These are phyloP conservation scores for Gallirallus australis DNA, from an alignment of 2,797 vertebrate species.

Conservation along the genomic window DNA sequence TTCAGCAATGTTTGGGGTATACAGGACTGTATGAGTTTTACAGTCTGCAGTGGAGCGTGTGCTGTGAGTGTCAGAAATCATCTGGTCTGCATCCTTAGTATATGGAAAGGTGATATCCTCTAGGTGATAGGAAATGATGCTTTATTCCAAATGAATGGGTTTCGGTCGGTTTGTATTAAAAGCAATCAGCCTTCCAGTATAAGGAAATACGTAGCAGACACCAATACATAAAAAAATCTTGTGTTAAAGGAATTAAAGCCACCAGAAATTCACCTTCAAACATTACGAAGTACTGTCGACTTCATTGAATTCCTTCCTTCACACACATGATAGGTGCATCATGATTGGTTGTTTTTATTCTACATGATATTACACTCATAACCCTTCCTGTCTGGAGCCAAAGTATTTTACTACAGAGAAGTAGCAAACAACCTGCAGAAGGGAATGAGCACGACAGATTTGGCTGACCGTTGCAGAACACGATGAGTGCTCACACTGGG, in stretches of 20 bases:
- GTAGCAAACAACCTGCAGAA: not conserved
- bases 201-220: not conserved
- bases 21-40: not conserved
- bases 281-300: not conserved
- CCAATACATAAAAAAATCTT: not conserved
- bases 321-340: not conserved
- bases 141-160: not conserved
- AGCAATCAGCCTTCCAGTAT: not conserved
- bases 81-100: not conserved
- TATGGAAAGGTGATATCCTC: not conserved
- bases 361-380: not conserved
- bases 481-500: not conserved
- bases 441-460: not conserved
- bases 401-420: not conserved
- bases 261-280: not conserved
- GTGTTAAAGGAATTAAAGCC: not conserved
- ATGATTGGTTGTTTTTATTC: not conserved
- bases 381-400: not conserved
- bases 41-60: fast-evolving
- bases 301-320: not conserved
- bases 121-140: not conserved
- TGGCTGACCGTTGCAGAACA: not conserved
- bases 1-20: not conserved
- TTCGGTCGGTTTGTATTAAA: not conserved
- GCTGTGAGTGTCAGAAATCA: not conserved